A percentile compares a stretch with the other conserved stretches of the same genome.
phyloP scores from a whole-genome alignment of 30 jellyfish, hydroid and myxozoan genomes.

The Morbakka virulenta region DNA sequence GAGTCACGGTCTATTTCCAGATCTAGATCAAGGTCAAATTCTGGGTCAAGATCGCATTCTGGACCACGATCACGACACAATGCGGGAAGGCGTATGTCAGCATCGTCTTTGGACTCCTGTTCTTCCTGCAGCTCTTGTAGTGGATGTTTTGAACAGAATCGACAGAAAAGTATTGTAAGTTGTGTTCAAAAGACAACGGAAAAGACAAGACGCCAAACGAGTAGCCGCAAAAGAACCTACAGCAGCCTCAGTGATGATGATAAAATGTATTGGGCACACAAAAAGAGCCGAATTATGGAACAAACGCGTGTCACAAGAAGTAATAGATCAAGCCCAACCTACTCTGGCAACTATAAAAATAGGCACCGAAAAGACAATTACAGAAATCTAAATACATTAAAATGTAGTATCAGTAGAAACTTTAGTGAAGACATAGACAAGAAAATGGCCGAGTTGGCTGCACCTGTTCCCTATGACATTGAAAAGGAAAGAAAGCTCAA shows the following conservation, averaged over 20 bases:
- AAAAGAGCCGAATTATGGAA: slow-evolving; percentile 6
- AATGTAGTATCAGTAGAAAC: slow-evolving; percentile 6
- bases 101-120: slow-evolving; percentile 1
- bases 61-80: background rate
- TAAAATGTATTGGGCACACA: slow-evolving; percentile 44
- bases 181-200: slow-evolving; percentile 38
- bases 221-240: slow-evolving; percentile 35
- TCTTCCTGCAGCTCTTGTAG: slow-evolving; percentile 41
- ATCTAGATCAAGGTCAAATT: slow-evolving; percentile 46
- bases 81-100: background rate
- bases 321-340: slow-evolving; percentile 17
- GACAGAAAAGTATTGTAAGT: slow-evolving; percentile 12
- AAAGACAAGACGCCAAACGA: slow-evolving; percentile 49
- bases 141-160: slow-evolving; percentile 44
- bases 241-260: slow-evolving; percentile 78
- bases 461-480: slow-evolving; percentile 95
- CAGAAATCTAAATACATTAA: slow-evolving; percentile 13
- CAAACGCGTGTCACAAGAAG: background rate
- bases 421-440: slow-evolving; percentile 53
- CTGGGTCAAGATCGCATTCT: slow-evolving; percentile 7
- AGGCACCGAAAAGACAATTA: slow-evolving; percentile 1
- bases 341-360: slow-evolving; percentile 31
- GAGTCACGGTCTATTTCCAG: background rate
- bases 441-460: slow-evolving; percentile 69
- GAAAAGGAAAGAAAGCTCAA: slow-evolving; percentile 89